Percentiles rank a stretch among this genome's conserved stretches.
Evolutionary conservation across 2,888 invertebrate genomes (phyloP).

Genomic region (Tetrapedia diversipes): DNA sequence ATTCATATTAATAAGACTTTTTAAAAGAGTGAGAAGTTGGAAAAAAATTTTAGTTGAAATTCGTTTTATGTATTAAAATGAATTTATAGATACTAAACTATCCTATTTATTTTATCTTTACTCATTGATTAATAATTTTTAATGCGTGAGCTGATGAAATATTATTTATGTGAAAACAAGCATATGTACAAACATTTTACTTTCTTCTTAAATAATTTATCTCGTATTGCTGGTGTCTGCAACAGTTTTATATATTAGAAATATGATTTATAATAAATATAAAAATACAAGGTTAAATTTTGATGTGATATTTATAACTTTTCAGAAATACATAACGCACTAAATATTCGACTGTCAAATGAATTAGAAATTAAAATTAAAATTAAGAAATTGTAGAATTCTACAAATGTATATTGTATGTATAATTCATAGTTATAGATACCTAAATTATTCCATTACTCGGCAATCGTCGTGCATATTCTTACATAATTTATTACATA

Average conservation of each 20-base stretch:
- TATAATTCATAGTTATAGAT: background rate
- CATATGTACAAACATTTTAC: background rate
- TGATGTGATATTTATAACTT: too few species aligned
- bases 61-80: background rate
- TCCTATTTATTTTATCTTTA: background rate
- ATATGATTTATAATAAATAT: too few species aligned
- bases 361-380: too few species aligned
- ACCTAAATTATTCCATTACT: background rate
- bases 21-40: background rate
- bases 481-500: background rate
- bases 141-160: background rate
- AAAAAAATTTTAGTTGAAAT: background rate
- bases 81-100: background rate
- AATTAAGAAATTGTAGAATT: background rate
- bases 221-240: too few species aligned
- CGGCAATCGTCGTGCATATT: background rate
- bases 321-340: too few species aligned
- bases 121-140: background rate
- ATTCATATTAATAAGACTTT: background rate
- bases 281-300: background rate
- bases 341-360: too few species aligned
- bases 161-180: background rate
- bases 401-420: background rate
- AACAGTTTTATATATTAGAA: too few species aligned
- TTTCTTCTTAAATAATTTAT: background rate